Evolutionary conservation across 2,888 invertebrate species (phyloP).

Genomic region (Mimachlamys varia): DNA sequence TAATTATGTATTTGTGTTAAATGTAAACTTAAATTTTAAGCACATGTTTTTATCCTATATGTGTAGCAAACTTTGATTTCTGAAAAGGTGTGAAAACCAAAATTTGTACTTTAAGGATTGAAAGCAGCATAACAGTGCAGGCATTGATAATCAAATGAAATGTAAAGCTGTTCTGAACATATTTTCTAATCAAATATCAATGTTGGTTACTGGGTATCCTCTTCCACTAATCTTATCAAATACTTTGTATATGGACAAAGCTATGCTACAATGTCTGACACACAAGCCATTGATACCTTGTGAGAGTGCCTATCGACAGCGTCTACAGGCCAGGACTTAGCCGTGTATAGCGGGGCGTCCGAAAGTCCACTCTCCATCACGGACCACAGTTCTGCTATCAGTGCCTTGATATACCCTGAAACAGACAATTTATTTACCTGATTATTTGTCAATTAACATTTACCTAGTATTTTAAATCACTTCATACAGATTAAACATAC

Average conservation of each 20-base stretch:
- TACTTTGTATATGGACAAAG: too few species aligned
- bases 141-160: neutral
- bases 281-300: conserved; percentile 68
- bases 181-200: too few species aligned
- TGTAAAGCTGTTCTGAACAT: neutral
- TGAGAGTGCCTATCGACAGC: conserved; percentile 76
- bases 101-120: too few species aligned
- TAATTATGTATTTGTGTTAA: too few species aligned
- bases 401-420: conserved; percentile 73
- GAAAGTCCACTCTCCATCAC: conserved; percentile 77
- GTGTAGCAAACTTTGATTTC: too few species aligned
- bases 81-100: too few species aligned
- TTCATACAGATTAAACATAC: neutral
- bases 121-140: too few species aligned
- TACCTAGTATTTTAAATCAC: neutral
- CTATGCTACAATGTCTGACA: too few species aligned
- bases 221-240: too few species aligned
- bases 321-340: conserved; percentile 78
- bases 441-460: neutral
- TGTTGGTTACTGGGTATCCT: too few species aligned
- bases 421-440: neutral
- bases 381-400: conserved; percentile 77
- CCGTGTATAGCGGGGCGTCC: conserved; percentile 75
- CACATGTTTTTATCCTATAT: too few species aligned
- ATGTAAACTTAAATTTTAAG: too few species aligned